Conservation (phyloP, 2,113 vertebrate genomes). For the Columbina picui region DNA sequence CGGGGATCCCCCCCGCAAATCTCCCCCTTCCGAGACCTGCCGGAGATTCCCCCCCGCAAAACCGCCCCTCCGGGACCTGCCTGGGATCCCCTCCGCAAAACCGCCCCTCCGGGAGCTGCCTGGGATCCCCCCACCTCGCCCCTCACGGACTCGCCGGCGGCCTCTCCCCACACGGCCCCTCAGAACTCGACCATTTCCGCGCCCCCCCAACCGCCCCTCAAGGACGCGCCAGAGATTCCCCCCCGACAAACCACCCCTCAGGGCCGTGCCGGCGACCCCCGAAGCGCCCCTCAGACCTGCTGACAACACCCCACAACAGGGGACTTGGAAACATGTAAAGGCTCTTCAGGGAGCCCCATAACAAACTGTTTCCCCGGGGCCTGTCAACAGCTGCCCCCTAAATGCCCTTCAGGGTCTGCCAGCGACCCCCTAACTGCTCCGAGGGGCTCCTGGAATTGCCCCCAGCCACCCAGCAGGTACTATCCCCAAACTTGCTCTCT, state of each 20-base stretch:
- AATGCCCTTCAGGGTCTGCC: not conserved
- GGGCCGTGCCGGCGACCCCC: not conserved
- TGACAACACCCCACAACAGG: fast-evolving
- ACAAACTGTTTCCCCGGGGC: not conserved
- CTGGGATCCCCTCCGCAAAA: too few species aligned
- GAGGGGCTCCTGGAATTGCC: not conserved
- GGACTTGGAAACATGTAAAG: not conserved
- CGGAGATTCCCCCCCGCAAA: too few species aligned
- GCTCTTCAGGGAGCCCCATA: not conserved
- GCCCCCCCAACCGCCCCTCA: too few species aligned
- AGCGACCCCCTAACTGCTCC: not conserved
- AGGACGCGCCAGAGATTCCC: not conserved
- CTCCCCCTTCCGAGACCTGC: not conserved
- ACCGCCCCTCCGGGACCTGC: not conserved
- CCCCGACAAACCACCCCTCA: not conserved
- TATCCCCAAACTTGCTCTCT: not conserved
- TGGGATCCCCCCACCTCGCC: not conserved
- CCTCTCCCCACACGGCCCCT: not conserved
- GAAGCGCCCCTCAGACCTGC: not conserved
- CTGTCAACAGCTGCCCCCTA: not conserved
- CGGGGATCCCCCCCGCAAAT: not conserved
- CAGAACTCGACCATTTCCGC: not conserved
- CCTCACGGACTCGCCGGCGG: not conserved
- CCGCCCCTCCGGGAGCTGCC: not conserved
- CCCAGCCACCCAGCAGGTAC: not conserved